A percentile compares a stretch with the other conserved stretches of the same genome.
phyloP scores from a whole-genome alignment of 2,888 invertebrate genomes.

The Bimastos eiseni region DNA sequence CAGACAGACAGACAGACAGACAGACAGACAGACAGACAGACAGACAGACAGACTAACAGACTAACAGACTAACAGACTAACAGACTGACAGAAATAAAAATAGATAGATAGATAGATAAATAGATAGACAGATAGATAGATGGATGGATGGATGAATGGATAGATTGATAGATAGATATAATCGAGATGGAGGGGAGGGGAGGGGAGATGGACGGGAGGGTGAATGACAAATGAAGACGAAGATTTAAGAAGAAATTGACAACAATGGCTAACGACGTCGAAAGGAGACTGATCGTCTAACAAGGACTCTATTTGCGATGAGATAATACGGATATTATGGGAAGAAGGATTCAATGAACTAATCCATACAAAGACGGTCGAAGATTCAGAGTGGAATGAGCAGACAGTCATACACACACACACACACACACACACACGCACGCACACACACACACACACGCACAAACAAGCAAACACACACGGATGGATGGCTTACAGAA shows the following conservation, averaged over 20 bases:
- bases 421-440: background rate
- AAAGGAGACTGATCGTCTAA: background rate
- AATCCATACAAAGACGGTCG: background rate
- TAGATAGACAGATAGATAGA: background rate
- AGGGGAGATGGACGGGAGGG: background rate
- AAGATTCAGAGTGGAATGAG: background rate
- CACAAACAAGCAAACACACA: too few species aligned
- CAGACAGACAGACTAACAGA: slow-evolving; percentile 13
- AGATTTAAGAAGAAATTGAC: background rate
- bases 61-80: background rate
- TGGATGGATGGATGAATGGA: background rate
- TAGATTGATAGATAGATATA: too few species aligned
- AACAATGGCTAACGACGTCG: background rate
- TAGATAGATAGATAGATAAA: background rate
- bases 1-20: background rate
- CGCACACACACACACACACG: too few species aligned
- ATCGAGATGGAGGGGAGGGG: background rate
- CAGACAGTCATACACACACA: background rate
- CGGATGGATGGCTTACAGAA: too few species aligned
- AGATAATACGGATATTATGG: background rate
- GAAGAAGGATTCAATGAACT: background rate
- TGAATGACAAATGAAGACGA: background rate
- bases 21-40: slow-evolving; percentile 13
- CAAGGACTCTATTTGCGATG: background rate
- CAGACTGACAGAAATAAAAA: background rate